Conservation (phyloP, 2,797 vertebrate genomes). For the Xenentodon cancila region DNA sequence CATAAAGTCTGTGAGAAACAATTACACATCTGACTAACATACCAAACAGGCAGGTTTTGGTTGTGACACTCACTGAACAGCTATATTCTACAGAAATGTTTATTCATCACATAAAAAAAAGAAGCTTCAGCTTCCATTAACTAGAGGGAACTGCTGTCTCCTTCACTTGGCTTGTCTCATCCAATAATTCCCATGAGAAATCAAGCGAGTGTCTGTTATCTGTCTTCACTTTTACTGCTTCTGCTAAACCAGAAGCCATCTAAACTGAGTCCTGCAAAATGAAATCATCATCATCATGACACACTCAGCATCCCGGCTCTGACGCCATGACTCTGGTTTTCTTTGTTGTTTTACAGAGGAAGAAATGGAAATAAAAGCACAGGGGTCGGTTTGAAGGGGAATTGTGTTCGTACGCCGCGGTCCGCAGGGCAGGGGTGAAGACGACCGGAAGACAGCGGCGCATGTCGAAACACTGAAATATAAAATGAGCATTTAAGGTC, state of each 20-base stretch:
- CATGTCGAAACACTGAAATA: neutral
- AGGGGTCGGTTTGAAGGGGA: neutral
- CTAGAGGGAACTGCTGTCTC: neutral
- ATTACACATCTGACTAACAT: neutral
- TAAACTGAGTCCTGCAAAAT: constrained; percentile 3
- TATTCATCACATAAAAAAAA: too few species aligned
- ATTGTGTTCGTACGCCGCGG: neutral
- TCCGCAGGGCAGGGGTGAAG: neutral
- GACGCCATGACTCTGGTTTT: too few species aligned
- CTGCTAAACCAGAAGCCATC: neutral
- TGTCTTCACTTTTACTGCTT: neutral
- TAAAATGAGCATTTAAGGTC: constrained; percentile 3
- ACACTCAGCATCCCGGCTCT: neutral
- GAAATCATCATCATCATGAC: neutral
- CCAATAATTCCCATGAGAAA: neutral
- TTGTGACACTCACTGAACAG: neutral
- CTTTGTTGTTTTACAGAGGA: too few species aligned
- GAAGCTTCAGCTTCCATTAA: neutral
- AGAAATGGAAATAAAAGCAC: neutral
- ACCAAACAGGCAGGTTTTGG: too few species aligned
- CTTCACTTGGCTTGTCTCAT: neutral
- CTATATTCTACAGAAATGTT: neutral
- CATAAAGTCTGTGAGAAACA: neutral
- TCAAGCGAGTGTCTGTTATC: neutral
- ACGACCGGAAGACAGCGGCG: neutral